Evolutionary conservation across 2,797 vertebrate species (phyloP), one percentile per base, ranked within the genome.

Genomic region (Halcyon chelicuti): DNA sequence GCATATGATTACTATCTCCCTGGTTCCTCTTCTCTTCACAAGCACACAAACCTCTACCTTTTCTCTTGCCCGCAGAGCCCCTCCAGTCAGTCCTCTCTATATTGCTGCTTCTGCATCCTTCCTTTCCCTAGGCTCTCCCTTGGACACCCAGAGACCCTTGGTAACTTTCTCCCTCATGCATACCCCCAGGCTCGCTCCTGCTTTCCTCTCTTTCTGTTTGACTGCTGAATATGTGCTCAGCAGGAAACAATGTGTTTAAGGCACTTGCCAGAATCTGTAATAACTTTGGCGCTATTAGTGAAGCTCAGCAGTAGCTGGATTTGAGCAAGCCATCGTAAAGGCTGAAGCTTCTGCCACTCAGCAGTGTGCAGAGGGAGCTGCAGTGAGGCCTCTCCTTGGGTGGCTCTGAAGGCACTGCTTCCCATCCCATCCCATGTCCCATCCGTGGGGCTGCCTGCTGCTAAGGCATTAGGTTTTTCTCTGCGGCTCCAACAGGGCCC

Each of bases 291-390:
- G 22, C 72, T 90, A 68, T 77, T 46, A 83, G 76, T 33, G 88
- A 96, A 93, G 91, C 80, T 86, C 81, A 84, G 95, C 71, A 88
- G 91, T 88, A 90, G 97, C 93, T 95, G 82, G 89, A 84, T 95
- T 96, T 65, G 84, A 97, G 93, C 95, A 93, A 92, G 62, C 93
- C 60, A 0, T 86, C 19, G 4, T 95, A 93, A 97, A 97, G 88
- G 91, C 97, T 90, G 97, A 97, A 97, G 95, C 94, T 29, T 35
- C 86, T 86, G 82, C 94, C 78, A 84, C 95, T 88, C 9, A 2
- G 95, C 96, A 94, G 96, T 0, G 0, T 35, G 46, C 7, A 1
- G 58, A 37, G 31, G 23, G 14, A 72, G 44, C 73, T 14, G 8
- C 0, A 0, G 20, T 0, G 0, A 18, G 33, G 37, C 52, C 37